These are phyloP conservation scores for Sebastes itinus DNA, from an alignment of 2,797 vertebrate genomes.

Conservation along the genomic window DNA sequence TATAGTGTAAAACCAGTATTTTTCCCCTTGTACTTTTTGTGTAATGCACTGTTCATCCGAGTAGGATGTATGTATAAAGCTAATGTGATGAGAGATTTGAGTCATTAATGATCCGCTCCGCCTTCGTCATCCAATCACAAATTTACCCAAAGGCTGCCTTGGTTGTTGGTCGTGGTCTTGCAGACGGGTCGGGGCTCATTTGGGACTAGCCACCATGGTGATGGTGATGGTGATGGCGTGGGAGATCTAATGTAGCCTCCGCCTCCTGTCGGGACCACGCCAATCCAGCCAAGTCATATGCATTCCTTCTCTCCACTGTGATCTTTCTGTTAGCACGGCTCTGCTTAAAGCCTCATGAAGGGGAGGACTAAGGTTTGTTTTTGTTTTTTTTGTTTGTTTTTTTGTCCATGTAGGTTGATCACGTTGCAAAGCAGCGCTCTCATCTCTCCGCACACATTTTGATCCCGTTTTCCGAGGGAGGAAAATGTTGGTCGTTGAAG, in stretches of 20 bases:
- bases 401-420: slow-evolving; percentile 60
- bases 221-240: slow-evolving; percentile 17
- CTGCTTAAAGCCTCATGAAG: slow-evolving; percentile 78
- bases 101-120: slow-evolving; percentile 70
- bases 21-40: slow-evolving; percentile 92
- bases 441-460: slow-evolving; percentile 11
- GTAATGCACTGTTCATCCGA: slow-evolving; percentile 95
- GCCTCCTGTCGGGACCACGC: slow-evolving; percentile 76
- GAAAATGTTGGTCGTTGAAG: neutral
- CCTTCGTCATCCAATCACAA: slow-evolving; percentile 53
- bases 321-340: slow-evolving; percentile 79
- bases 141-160: slow-evolving; percentile 60
- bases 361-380: slow-evolving; percentile 52
- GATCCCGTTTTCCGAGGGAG: neutral
- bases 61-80: slow-evolving; percentile 86
- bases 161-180: slow-evolving; percentile 37
- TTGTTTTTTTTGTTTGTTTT: neutral
- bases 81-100: slow-evolving; percentile 79
- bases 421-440: slow-evolving; percentile 58
- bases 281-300: slow-evolving; percentile 86
- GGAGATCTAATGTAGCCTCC: slow-evolving; percentile 74
- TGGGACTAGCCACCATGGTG: slow-evolving; percentile 62
- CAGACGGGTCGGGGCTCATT: slow-evolving; percentile 19
- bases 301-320: slow-evolving; percentile 94
- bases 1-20: slow-evolving; percentile 98